Conservation (phyloP, 2,797 vertebrate species). For the Neosilurus mollespiculum region DNA sequence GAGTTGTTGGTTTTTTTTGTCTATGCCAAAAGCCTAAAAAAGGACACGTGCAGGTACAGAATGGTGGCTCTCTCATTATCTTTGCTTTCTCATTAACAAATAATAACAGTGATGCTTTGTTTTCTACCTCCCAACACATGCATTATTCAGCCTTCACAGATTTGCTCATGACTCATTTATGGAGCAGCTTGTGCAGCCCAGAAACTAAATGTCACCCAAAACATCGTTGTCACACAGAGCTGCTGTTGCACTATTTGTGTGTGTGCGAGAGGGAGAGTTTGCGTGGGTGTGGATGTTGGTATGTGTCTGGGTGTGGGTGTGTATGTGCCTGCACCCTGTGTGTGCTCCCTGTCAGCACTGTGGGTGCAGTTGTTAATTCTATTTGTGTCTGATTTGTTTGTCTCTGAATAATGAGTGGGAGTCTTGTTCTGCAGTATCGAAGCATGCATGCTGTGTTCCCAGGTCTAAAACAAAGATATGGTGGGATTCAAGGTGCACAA, state of each 20-base stretch:
- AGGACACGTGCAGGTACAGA: slow-evolving; percentile 23
- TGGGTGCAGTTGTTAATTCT: slow-evolving; percentile 49
- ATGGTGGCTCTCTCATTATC: slow-evolving; percentile 56
- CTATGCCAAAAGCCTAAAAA: slow-evolving; percentile 1
- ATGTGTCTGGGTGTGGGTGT: slow-evolving; percentile 23
- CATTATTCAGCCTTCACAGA: slow-evolving; percentile 79
- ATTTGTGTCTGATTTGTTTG: slow-evolving; percentile 52
- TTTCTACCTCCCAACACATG: slow-evolving; percentile 73
- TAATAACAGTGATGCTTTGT: slow-evolving; percentile 76
- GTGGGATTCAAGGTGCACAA: background rate
- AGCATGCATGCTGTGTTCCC: slow-evolving; percentile 12
- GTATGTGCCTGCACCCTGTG: slow-evolving; percentile 23
- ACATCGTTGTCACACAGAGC: slow-evolving; percentile 62
- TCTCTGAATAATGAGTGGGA: slow-evolving; percentile 49
- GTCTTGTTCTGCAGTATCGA: slow-evolving; percentile 23
- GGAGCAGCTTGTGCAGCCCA: slow-evolving; percentile 75
- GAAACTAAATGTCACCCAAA: slow-evolving; percentile 75
- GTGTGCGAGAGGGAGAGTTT: slow-evolving; percentile 27
- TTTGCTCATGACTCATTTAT: slow-evolving; percentile 79
- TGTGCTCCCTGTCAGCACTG: slow-evolving; percentile 41
- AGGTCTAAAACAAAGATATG: slow-evolving; percentile 17
- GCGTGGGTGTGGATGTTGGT: slow-evolving; percentile 19
- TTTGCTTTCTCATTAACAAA: slow-evolving; percentile 78
- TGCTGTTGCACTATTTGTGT: slow-evolving; percentile 43
- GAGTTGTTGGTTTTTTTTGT: background rate